Evolutionary conservation across 2,797 vertebrate species (phyloP).

Genomic region (Taenioides sp.): DNA sequence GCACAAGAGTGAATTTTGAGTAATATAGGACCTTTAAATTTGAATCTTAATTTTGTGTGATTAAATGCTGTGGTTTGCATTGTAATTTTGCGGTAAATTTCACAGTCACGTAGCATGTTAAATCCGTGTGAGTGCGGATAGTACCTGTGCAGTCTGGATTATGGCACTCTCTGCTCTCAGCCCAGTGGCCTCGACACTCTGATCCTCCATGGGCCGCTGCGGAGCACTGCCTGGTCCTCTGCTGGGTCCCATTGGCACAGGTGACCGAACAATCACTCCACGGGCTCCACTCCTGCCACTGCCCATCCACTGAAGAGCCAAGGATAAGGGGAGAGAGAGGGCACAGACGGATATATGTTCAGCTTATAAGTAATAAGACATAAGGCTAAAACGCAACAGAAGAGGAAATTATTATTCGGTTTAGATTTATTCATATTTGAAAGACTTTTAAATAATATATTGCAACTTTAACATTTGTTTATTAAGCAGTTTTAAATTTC

Average conservation of each 20-base stretch:
- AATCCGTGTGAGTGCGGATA: slow-evolving; percentile 69
- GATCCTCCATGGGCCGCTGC: slow-evolving; percentile 96
- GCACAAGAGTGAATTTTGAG: too few relatives aligned
- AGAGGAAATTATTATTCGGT: neutral
- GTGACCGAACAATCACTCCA: slow-evolving; percentile 99
- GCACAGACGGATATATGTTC: slow-evolving; percentile 69
- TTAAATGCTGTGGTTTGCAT: slow-evolving; percentile 2
- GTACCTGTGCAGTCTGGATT: slow-evolving; percentile 98
- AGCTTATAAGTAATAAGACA: slow-evolving; percentile 57
- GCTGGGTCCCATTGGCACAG: slow-evolving; percentile 97
- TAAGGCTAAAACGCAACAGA: slow-evolving; percentile 28
- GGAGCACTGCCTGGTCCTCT: slow-evolving; percentile 93
- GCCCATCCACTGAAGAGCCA: slow-evolving; percentile 89
- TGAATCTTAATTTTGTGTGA: neutral
- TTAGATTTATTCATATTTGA: slow-evolving; percentile 1
- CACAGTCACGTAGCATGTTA: slow-evolving; percentile 48
- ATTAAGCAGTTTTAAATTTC: neutral
- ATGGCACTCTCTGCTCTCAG: slow-evolving; percentile 95
- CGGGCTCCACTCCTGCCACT: slow-evolving; percentile 98
- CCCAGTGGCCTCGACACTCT: slow-evolving; percentile 97
- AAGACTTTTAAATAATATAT: neutral
- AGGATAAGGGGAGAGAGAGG: slow-evolving; percentile 60
- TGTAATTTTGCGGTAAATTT: slow-evolving; percentile 49
- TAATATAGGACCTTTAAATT: neutral
- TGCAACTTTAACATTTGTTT: slow-evolving; percentile 2